These are phyloP conservation scores for Xanthia togata DNA, from an alignment of 2,888 invertebrate genomes.

Conservation along the genomic window DNA sequence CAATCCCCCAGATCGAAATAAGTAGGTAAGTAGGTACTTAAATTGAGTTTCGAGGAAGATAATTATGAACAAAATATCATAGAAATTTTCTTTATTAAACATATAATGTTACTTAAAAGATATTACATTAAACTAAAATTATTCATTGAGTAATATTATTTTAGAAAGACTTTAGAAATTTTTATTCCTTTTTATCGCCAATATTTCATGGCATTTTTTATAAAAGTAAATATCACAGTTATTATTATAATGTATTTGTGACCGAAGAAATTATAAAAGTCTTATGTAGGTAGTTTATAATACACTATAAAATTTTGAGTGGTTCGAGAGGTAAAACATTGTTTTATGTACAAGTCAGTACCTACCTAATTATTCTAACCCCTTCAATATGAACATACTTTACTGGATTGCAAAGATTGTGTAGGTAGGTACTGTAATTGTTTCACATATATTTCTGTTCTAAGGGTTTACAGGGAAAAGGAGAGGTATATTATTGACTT, in stretches of 20 bases:
- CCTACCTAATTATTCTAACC: slow-evolving; percentile 53
- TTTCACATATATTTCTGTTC: slow-evolving; percentile 43
- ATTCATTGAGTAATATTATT: slow-evolving; percentile 71
- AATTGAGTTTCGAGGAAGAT: not conserved
- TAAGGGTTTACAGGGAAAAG: slow-evolving; percentile 48
- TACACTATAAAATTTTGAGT: slow-evolving; percentile 75
- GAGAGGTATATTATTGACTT: slow-evolving; percentile 63
- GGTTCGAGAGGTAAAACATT: slow-evolving; percentile 72
- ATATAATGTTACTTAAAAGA: slow-evolving; percentile 72
- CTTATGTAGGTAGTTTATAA: slow-evolving; percentile 71
- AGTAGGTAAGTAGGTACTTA: not conserved
- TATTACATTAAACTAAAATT: slow-evolving; percentile 73
- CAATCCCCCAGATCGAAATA: not conserved
- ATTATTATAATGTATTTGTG: slow-evolving; percentile 87
- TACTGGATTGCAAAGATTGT: slow-evolving; percentile 76
- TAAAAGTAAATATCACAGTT: slow-evolving; percentile 91
- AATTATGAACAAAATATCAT: slow-evolving; percentile 54
- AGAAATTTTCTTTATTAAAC: slow-evolving; percentile 71
- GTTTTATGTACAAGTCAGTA: slow-evolving; percentile 70
- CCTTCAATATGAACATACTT: slow-evolving; percentile 63
- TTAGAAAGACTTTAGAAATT: slow-evolving; percentile 73
- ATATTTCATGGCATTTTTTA: slow-evolving; percentile 83
- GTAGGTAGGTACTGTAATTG: slow-evolving; percentile 4
- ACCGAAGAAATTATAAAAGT: slow-evolving; percentile 82
- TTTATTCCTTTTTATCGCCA: slow-evolving; percentile 86